Percentiles rank a stretch among this genome's conserved stretches.
Evolutionary conservation across 2,113 vertebrate genomes (phyloP).

Genomic region (Oncorhynchus kisutch): DNA sequence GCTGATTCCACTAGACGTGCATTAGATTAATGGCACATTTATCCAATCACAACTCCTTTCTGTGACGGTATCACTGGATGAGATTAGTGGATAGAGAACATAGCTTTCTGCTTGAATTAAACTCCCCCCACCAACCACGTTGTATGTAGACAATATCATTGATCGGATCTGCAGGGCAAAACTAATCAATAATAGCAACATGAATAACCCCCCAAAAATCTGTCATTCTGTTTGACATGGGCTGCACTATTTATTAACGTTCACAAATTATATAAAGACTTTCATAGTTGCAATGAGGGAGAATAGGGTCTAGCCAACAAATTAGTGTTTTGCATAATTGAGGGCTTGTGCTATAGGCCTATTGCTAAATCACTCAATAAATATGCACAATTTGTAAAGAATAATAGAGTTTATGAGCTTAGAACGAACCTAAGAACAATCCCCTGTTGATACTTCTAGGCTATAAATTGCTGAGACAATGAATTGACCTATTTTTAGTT

Average conservation of each 20-base stretch:
- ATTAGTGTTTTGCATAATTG: background rate
- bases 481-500: background rate
- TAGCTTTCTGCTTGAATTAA: conserved; percentile 60
- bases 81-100: conserved; percentile 63
- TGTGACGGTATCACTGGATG: conserved; percentile 58
- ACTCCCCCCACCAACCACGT: conserved; percentile 38
- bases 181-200: too few species aligned
- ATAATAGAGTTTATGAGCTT: background rate
- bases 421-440: background rate
- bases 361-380: background rate
- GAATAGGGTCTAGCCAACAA: conserved; percentile 1
- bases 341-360: background rate
- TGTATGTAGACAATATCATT: conserved; percentile 28
- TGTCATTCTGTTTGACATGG: too few species aligned
- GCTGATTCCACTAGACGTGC: conserved; percentile 38
- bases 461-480: background rate
- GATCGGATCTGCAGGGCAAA: too few species aligned
- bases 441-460: background rate
- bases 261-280: too few species aligned
- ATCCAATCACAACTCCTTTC: conserved; percentile 60
- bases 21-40: conserved; percentile 52
- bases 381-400: background rate
- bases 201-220: too few species aligned
- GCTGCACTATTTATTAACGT: too few species aligned
- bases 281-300: background rate